Base-by-base conservation (phyloP, 2,113 vertebrate genomes). In the Octodon degus region DNA sequence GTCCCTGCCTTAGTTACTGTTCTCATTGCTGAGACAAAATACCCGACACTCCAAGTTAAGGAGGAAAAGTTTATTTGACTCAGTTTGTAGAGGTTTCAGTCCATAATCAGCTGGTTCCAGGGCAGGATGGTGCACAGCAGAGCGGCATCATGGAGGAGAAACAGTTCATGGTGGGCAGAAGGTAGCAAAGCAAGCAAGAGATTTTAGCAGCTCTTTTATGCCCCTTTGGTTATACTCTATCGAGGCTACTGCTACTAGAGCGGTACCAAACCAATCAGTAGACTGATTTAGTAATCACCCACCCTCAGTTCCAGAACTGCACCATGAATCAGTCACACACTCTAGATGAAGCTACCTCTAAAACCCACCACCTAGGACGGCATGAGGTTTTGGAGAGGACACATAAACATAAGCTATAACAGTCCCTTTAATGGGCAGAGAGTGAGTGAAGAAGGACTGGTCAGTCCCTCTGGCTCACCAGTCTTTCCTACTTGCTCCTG, bases 381-480 rank as follows among this genome's bases (percentile, higher is more conserved):
- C 40, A 27, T 77, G 74, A 47, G 74, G 74, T 11, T 47, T 77
- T 30, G 40, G 74, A 25, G 13, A 13, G 12, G 12, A 47, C 40
- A 30, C 27, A 5, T 47, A 30, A 13, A 47, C 40, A 47, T 13
- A 77, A 77, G 40, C 74, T 10, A 3, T 47, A 47, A 47, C 25
- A 77, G 74, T 77, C 74, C 19, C 62, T 97, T 89, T 92, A 96
- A 90, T 67, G 16, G 27, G 7, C 72, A 68, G 34, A 95, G 25
- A 32, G 14, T 97, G 67, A 77, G 20, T 62, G 40, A 89, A 67
- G 81, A 17, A 58, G 53, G 13, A 82, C 55, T 92, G 13, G 10
- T 90, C 58, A 86, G 79, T 89, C 22, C 62, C 62, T 81, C 53
- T 60, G 30, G 60, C 60, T 96, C 58, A 89, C 40, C 22, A 82